Conservation (phyloP, 1,140 invertebrate species). For the Paraescarpia echinospica region DNA sequence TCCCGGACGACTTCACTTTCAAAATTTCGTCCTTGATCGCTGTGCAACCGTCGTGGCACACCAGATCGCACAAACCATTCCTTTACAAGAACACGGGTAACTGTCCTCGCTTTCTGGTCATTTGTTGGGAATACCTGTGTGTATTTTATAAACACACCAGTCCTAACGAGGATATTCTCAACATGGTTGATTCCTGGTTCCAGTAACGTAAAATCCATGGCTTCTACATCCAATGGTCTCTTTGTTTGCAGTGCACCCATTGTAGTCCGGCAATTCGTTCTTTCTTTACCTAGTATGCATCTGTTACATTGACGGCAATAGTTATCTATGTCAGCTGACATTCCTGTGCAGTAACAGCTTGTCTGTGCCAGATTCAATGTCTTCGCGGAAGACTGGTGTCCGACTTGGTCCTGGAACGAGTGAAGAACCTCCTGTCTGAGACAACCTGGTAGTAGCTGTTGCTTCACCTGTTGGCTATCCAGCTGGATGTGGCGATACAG, state of each 20-base stretch:
- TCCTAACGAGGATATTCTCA: slow-evolving; percentile 5
- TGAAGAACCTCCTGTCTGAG: not conserved
- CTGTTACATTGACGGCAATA: not conserved
- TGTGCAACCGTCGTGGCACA: slow-evolving; percentile 24
- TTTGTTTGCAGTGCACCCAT: not conserved
- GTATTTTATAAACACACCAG: slow-evolving; percentile 7
- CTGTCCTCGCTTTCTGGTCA: slow-evolving; percentile 30
- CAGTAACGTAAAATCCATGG: not conserved
- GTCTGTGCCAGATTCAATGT: not conserved
- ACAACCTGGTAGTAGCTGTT: no score
- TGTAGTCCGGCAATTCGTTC: not conserved
- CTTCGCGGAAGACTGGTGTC: not conserved
- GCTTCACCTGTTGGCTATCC: no score
- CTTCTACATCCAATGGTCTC: not conserved
- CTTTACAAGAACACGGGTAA: slow-evolving; percentile 10
- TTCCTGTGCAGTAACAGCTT: not conserved
- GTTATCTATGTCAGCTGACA: not conserved
- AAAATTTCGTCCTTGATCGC: slow-evolving; percentile 30
- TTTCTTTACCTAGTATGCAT: not conserved
- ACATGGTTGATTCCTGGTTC: not conserved
- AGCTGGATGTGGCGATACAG: no score
- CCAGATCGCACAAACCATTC: slow-evolving; percentile 26
- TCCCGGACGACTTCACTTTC: slow-evolving; percentile 23
- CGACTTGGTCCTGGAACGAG: not conserved
- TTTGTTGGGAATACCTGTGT: slow-evolving; percentile 26